phyloP scores from a whole-genome alignment of 2,797 vertebrate species.

The Xyrichtys novacula region DNA sequence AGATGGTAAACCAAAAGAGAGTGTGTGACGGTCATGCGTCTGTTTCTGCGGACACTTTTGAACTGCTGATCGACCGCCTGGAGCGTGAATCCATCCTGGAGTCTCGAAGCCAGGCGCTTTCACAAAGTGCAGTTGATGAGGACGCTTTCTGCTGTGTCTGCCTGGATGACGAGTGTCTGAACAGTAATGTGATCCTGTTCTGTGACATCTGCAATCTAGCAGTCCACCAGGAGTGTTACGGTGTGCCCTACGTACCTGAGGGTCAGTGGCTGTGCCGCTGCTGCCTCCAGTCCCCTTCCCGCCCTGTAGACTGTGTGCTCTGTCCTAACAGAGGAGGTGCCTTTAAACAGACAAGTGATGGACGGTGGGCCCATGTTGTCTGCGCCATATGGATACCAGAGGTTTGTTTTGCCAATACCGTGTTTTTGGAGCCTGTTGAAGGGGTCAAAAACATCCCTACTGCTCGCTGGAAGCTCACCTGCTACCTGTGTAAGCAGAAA shows the following conservation, averaged over 20 bases:
- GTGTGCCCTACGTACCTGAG: slow-evolving; percentile 98
- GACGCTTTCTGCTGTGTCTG: slow-evolving; percentile 98
- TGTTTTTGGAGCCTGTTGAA: slow-evolving; percentile 97
- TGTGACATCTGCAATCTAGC: slow-evolving; percentile 99
- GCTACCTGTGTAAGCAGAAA: slow-evolving; percentile 97
- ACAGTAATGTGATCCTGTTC: slow-evolving; percentile 98
- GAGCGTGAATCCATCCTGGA: slow-evolving; percentile 96
- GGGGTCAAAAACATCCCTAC: slow-evolving; percentile 96
- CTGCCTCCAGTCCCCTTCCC: slow-evolving; percentile 96
- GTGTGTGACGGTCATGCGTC: slow-evolving; percentile 90
- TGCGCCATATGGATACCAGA: slow-evolving; percentile 99
- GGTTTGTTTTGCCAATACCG: slow-evolving; percentile 98
- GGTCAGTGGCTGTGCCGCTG: slow-evolving; percentile 99
- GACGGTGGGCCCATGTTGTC: slow-evolving; percentile 98
- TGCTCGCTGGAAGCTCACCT: slow-evolving; percentile 97
- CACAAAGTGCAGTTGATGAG: slow-evolving; percentile 93
- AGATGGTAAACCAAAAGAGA: slow-evolving; percentile 97
- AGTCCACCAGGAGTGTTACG: slow-evolving; percentile 98
- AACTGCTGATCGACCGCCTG: slow-evolving; percentile 93
- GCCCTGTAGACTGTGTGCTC: slow-evolving; percentile 95
- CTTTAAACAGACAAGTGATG: slow-evolving; percentile 98
- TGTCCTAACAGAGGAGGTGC: slow-evolving; percentile 98
- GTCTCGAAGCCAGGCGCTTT: slow-evolving; percentile 90
- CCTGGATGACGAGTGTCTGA: slow-evolving; percentile 98
- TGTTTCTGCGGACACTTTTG: slow-evolving; percentile 92